Conservation (phyloP, 2,888 invertebrate species). For the Oxycera nigricornis region DNA sequence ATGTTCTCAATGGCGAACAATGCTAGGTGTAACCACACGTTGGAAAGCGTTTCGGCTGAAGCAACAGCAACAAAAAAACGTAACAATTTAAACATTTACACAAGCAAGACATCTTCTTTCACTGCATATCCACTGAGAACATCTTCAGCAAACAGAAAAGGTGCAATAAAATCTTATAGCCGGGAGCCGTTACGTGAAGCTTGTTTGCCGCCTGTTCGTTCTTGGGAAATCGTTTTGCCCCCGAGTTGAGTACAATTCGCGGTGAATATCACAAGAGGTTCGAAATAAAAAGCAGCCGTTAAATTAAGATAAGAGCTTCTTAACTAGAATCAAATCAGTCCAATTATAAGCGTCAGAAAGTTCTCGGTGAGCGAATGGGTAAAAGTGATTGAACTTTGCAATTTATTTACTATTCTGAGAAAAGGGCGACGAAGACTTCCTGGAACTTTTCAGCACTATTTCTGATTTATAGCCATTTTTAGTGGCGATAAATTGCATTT, state of each 20-base stretch:
- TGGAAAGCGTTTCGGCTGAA: neutral
- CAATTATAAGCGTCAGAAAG: too few relatives aligned
- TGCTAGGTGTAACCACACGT: neutral
- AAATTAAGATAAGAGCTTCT: neutral
- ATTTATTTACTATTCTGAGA: too few relatives aligned
- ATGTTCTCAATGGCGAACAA: neutral
- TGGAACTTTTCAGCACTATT: too few relatives aligned
- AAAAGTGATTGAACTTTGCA: too few relatives aligned
- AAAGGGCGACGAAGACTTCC: too few relatives aligned
- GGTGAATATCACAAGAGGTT: neutral
- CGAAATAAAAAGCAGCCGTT: neutral
- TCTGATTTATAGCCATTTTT: too few relatives aligned
- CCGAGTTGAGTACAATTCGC: neutral
- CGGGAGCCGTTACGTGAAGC: neutral
- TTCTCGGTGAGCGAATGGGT: too few relatives aligned
- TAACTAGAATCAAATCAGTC: too few relatives aligned
- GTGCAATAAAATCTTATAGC: constrained; percentile 4
- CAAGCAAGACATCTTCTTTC: constrained; percentile 7
- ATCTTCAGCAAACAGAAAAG: constrained; percentile 1
- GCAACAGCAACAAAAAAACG: neutral
- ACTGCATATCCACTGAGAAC: neutral
- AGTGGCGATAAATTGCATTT: too few relatives aligned
- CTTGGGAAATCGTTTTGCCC: neutral
- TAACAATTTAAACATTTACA: too few relatives aligned
- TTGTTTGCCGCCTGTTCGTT: neutral